Conservation (phyloP, 1,140 invertebrate species). For the Drosophila ercepeae region DNA sequence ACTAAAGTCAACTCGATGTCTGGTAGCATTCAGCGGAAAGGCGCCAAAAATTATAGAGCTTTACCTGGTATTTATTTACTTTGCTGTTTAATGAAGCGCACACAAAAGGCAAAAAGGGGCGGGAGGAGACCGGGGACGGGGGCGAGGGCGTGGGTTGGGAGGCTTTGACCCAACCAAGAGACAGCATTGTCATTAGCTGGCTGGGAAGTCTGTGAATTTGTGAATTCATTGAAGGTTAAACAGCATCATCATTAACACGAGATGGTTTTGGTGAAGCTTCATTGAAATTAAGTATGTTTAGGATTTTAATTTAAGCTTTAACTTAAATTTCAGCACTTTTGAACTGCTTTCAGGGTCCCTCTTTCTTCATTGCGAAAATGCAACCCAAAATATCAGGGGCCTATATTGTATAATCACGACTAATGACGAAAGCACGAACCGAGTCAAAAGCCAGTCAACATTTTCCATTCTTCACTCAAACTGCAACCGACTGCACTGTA, state of each 20-base stretch:
- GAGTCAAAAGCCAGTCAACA: conserved; percentile 23
- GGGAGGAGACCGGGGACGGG: conserved; percentile 6
- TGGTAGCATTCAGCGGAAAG: conserved; percentile 52
- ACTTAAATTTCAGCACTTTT: neutral
- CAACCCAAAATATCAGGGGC: conserved; percentile 1
- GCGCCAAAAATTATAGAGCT: conserved; percentile 62
- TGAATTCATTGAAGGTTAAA: conserved; percentile 54
- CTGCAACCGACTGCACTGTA: conserved; percentile 42
- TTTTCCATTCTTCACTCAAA: conserved; percentile 30
- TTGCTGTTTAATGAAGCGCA: conserved; percentile 61
- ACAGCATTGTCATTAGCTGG: conserved; percentile 58
- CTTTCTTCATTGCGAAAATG: neutral
- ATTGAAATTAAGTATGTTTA: conserved; percentile 21
- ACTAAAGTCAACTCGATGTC: conserved; percentile 14
- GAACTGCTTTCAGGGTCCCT: neutral
- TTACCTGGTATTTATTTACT: conserved; percentile 55
- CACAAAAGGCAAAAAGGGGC: conserved; percentile 17
- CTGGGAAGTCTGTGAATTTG: conserved; percentile 30
- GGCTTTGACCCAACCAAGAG: conserved; percentile 50
- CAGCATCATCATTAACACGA: conserved; percentile 32
- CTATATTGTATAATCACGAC: conserved; percentile 72
- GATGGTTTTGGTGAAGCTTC: conserved; percentile 18
- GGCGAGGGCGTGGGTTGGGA: conserved; percentile 42
- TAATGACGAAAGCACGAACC: conserved; percentile 60
- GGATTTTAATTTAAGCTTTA: neutral